These are phyloP conservation scores for Pantala flavescens DNA, from an alignment of 1,140 invertebrate species.

Conservation along the genomic window DNA sequence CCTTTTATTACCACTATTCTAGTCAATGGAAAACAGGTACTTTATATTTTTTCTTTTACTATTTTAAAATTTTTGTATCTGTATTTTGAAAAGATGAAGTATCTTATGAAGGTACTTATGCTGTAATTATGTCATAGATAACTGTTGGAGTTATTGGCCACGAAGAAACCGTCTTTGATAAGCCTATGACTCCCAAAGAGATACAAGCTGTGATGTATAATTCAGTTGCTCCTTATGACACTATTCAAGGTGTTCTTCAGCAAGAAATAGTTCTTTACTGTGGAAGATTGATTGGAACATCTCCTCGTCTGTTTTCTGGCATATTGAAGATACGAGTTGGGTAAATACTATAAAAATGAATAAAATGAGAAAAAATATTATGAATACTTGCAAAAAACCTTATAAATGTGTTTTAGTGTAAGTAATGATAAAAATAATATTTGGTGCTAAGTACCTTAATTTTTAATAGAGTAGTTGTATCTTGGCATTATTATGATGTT, in stretches of 20 bases:
- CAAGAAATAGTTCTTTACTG: constrained; percentile 93
- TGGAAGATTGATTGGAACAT: constrained; percentile 82
- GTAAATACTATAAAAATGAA: constrained; percentile 34
- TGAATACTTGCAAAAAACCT: not conserved
- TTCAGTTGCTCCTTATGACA: constrained; percentile 75
- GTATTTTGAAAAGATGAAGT: not conserved
- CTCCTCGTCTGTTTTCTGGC: constrained; percentile 86
- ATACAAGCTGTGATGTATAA: constrained; percentile 79
- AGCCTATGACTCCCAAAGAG: constrained; percentile 89
- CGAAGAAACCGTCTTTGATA: constrained; percentile 91
- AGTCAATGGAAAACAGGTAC: constrained; percentile 92
- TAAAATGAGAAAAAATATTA: no score
- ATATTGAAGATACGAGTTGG: constrained; percentile 93
- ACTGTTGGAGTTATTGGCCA: constrained; percentile 90
- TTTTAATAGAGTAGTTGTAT: no score
- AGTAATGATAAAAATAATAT: not conserved
- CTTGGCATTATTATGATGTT: no score
- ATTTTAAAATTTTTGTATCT: not conserved
- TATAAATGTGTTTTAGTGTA: constrained; percentile 15
- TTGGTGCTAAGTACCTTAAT: no score
- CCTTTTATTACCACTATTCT: constrained; percentile 95
- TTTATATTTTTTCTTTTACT: not conserved
- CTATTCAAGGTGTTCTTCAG: constrained; percentile 93
- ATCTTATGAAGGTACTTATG: not conserved
- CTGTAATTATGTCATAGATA: constrained; percentile 43